Conservation (phyloP, 2,888 invertebrate species). For the Mythimna pallens region DNA sequence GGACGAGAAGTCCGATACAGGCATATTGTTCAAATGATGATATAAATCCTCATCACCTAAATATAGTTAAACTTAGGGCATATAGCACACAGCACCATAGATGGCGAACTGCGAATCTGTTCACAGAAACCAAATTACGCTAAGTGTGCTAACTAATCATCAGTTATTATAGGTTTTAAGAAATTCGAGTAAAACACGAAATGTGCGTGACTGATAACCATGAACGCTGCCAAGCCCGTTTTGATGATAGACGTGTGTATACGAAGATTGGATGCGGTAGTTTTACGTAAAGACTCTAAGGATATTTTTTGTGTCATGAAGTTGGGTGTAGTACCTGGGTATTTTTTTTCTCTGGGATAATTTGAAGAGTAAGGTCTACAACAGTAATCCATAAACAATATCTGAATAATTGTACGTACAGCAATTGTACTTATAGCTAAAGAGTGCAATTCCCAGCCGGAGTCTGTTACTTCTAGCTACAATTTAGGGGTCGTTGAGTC, state of each 20-base stretch:
- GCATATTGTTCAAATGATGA: too few relatives aligned
- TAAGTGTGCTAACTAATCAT: slow-evolving; percentile 42
- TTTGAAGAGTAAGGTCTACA: too few relatives aligned
- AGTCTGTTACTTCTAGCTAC: too few relatives aligned
- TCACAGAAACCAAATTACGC: slow-evolving; percentile 39
- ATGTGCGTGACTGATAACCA: slow-evolving; percentile 67
- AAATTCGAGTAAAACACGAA: slow-evolving; percentile 46
- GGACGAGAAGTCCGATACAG: too few relatives aligned
- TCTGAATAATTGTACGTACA: too few relatives aligned
- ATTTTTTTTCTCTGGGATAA: too few relatives aligned
- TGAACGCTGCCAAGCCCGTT: slow-evolving; percentile 62
- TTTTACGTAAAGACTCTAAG: not conserved
- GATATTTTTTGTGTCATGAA: not conserved
- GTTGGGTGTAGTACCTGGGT: too few relatives aligned
- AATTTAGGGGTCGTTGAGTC: too few relatives aligned
- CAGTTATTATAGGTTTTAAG: slow-evolving; percentile 55
- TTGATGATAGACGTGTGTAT: slow-evolving; percentile 28
- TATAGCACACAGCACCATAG: not conserved
- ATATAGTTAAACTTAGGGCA: slow-evolving; percentile 4
- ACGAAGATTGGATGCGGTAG: slow-evolving; percentile 33
- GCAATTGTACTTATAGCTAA: too few relatives aligned
- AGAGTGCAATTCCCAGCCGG: too few relatives aligned
- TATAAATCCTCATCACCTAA: not conserved
- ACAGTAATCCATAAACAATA: too few relatives aligned
- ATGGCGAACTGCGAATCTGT: slow-evolving; percentile 18